Percentiles rank a stretch among this genome's conserved stretches.
Conservation (phyloP, 1,140 invertebrate genomes). For the Papilio dardanus region DNA sequence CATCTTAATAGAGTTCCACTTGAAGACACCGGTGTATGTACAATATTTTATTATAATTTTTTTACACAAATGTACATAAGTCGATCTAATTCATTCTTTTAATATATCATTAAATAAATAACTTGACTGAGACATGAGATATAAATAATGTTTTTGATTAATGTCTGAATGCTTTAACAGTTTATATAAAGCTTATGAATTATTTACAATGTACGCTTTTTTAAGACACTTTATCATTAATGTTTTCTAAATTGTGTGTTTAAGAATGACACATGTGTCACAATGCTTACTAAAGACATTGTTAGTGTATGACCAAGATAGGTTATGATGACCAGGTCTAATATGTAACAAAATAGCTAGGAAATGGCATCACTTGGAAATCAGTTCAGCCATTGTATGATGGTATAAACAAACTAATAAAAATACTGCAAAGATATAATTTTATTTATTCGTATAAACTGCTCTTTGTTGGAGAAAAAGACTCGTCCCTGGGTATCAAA, state of each 20-base stretch:
- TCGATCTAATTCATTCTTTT: neutral
- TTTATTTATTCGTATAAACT: no score
- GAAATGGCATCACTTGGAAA: neutral
- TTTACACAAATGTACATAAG: neutral
- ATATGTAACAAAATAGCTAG: neutral
- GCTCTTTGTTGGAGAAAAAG: no score
- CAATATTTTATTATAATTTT: no score
- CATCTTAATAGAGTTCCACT: neutral
- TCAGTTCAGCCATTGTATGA: neutral
- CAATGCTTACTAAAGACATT: neutral
- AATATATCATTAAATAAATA: slow-evolving; percentile 25
- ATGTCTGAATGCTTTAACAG: neutral
- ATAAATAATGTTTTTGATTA: neutral
- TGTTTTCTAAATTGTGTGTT: neutral
- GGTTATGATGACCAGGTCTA: neutral
- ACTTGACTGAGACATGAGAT: slow-evolving; percentile 1
- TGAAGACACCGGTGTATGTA: neutral
- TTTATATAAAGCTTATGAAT: neutral
- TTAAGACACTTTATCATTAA: neutral
- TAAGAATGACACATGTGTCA: neutral
- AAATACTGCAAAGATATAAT: no score
- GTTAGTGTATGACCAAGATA: neutral
- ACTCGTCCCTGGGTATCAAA: neutral
- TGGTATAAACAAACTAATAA: neutral
- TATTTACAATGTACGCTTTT: slow-evolving; percentile 5